Evolutionary conservation across 2,888 invertebrate species (phyloP).

Genomic region (Cerastoderma edule): DNA sequence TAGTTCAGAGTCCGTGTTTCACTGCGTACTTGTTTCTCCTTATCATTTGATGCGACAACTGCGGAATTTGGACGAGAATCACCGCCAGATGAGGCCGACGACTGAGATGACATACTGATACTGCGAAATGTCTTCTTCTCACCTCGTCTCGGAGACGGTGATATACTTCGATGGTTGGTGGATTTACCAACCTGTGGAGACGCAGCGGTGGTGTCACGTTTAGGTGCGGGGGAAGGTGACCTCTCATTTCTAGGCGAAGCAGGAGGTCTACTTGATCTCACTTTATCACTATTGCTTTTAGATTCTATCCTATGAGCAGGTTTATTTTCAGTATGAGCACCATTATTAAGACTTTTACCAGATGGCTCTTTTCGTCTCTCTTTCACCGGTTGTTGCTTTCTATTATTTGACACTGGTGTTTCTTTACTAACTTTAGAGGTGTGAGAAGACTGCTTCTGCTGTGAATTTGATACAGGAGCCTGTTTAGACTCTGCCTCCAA

Average conservation of each 20-base stretch:
- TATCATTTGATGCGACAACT: slow-evolving; percentile 36
- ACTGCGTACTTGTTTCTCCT: slow-evolving; percentile 61
- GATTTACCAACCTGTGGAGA: slow-evolving; percentile 36
- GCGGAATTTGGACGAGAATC: slow-evolving; percentile 52
- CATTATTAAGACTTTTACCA: slow-evolving; percentile 13
- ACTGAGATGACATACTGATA: slow-evolving; percentile 70
- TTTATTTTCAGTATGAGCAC: slow-evolving; percentile 13
- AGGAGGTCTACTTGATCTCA: slow-evolving; percentile 13
- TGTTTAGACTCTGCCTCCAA: slow-evolving; percentile 13
- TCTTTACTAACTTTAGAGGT: slow-evolving; percentile 8
- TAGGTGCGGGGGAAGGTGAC: slow-evolving; percentile 56
- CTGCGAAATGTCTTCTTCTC: slow-evolving; percentile 66
- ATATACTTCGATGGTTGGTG: slow-evolving; percentile 52
- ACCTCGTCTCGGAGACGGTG: slow-evolving; percentile 60
- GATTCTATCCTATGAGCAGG: slow-evolving; percentile 3
- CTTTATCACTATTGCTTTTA: slow-evolving; percentile 1
- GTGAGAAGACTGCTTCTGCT: neutral
- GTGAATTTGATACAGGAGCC: neutral
- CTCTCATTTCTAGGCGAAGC: slow-evolving; percentile 46
- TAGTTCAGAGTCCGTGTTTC: slow-evolving; percentile 70
- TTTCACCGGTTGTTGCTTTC: neutral
- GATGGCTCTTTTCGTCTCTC: neutral
- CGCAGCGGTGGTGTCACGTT: slow-evolving; percentile 22
- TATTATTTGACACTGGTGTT: neutral
- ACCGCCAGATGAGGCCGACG: slow-evolving; percentile 66